Conservation (phyloP, 1,140 invertebrate species). For the Caenorhabditis briggsae region DNA sequence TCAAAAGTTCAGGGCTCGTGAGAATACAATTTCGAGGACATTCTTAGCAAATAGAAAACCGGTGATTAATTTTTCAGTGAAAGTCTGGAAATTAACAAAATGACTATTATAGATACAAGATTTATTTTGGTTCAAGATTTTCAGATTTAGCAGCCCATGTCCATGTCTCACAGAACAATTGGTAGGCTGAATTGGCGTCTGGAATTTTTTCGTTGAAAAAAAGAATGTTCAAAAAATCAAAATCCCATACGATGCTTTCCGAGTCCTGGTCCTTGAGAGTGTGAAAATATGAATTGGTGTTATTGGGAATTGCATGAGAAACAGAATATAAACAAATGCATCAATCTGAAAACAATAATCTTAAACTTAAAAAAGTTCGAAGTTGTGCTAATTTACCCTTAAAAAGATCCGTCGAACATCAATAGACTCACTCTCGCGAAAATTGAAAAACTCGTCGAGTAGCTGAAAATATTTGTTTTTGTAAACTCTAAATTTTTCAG, state of each 20-base stretch:
- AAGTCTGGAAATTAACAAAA: too few relatives aligned
- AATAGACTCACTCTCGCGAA: not conserved
- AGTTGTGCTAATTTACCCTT: not conserved
- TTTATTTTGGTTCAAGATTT: too few relatives aligned
- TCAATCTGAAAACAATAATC: slow-evolving; percentile 53
- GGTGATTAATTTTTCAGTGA: too few relatives aligned
- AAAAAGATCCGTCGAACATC: slow-evolving; percentile 6
- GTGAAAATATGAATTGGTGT: slow-evolving; percentile 21
- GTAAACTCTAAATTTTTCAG: too few relatives aligned
- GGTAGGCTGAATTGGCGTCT: not conserved
- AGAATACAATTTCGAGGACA: too few relatives aligned
- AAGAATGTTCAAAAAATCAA: not conserved
- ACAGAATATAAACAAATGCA: slow-evolving; percentile 21
- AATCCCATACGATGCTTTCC: not conserved
- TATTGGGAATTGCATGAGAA: slow-evolving; percentile 28
- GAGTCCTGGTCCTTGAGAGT: not conserved
- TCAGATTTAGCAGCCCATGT: too few relatives aligned
- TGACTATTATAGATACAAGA: too few relatives aligned
- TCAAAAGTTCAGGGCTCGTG: too few relatives aligned
- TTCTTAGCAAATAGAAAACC: too few relatives aligned
- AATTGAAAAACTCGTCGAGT: slow-evolving; percentile 37
- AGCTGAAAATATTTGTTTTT: too few relatives aligned
- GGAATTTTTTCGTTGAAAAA: not conserved
- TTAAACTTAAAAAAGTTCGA: too few relatives aligned
- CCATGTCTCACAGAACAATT: not conserved